These are phyloP conservation scores for Zootermopsis nevadensis DNA, from an alignment of 2,888 invertebrate species.

Conservation along the genomic window DNA sequence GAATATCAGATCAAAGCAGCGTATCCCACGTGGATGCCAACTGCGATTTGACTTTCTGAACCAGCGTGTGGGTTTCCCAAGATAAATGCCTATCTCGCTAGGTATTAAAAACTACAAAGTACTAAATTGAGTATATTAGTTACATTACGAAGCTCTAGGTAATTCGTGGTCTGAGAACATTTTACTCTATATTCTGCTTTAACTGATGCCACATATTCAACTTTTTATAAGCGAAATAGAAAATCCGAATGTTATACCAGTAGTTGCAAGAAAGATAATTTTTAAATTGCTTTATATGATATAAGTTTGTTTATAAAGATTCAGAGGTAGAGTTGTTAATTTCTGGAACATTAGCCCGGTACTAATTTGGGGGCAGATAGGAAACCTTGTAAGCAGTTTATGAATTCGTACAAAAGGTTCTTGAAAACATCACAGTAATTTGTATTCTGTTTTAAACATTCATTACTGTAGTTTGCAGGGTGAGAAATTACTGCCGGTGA, in stretches of 20 bases:
- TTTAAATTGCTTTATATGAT: neutral
- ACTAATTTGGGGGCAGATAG: neutral
- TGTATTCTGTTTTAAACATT: neutral
- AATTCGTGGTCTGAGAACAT: slow-evolving; percentile 2
- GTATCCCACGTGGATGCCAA: neutral
- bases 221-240: neutral
- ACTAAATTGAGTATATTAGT: neutral
- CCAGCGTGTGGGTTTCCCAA: neutral
- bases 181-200: neutral
- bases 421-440: neutral
- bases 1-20: neutral
- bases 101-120: neutral
- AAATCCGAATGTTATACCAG: neutral
- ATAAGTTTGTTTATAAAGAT: neutral
- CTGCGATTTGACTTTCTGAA: neutral
- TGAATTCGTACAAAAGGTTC: neutral
- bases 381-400: neutral
- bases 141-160: neutral
- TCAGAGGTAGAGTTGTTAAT: neutral
- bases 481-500: neutral
- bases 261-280: neutral
- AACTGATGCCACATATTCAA: neutral
- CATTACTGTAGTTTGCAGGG: neutral
- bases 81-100: neutral
- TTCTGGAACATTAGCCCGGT: neutral